Evolutionary conservation across 2,113 vertebrate genomes (phyloP).

Genomic region (Muscicapa adusta): DNA sequence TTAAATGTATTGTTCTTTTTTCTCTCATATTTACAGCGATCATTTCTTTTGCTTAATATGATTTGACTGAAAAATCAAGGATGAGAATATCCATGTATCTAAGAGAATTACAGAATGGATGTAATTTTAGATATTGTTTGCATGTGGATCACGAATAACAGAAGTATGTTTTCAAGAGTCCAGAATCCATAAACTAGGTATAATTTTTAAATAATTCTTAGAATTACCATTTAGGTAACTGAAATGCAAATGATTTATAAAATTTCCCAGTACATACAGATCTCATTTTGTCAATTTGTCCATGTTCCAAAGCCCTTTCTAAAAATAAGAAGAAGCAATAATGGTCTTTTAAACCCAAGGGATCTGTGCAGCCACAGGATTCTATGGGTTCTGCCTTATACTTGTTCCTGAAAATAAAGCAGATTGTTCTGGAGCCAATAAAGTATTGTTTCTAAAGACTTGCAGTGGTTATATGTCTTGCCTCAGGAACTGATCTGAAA

Average conservation of each 20-base stretch:
- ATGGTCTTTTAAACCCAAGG: not conserved
- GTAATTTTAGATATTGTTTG: not conserved
- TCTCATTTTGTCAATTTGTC: not conserved
- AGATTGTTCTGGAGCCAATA: not conserved
- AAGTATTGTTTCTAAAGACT: not conserved
- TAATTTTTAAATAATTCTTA: not conserved
- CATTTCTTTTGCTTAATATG: not conserved
- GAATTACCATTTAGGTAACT: not conserved
- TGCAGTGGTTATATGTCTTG: not conserved
- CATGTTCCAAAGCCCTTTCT: not conserved
- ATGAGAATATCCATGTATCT: not conserved
- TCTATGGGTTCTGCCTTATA: not conserved
- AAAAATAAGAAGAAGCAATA: not conserved
- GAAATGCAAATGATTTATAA: not conserved
- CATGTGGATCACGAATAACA: not conserved
- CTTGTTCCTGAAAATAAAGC: not conserved
- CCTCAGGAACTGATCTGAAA: not conserved
- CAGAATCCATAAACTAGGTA: not conserved
- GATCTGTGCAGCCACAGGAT: not conserved
- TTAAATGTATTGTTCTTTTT: not conserved
- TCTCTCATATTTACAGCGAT: not conserved
- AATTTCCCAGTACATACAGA: not conserved
- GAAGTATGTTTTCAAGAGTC: not conserved
- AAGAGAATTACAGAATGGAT: not conserved
- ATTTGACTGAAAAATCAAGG: not conserved